Evolutionary conservation across 2,888 invertebrate genomes (phyloP), one percentile per base, ranked within the genome.

Genomic region (Chouioia cunea): DNA sequence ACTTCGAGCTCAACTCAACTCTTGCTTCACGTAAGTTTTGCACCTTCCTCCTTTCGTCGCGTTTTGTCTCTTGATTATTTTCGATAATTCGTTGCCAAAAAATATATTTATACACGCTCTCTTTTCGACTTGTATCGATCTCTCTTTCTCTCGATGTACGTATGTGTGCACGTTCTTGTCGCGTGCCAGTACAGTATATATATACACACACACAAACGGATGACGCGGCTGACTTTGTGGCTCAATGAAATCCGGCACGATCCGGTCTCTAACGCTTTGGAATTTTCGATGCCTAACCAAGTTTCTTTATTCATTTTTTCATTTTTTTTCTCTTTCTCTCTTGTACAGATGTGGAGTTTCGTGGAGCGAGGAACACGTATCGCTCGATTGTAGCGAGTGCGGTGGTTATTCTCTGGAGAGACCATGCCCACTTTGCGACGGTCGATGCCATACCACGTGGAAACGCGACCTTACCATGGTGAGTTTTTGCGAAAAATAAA

Each of bases 381-480:
- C 93, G 10, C 86, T 93, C 57, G 93, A 93, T 82, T 94, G 94
- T 84, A 88, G 89, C 59, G 94, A 94, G 83, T 94, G 94, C 82
- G 94, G 93, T 53, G 93, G 93, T 65, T 94, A 93, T 81, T 91
- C 92, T 67, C 87, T 93, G 80, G 88, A 90, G 78, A 88, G 94
- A 76, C 93, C 94, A 20, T 94, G 94, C 81, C 91, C 92, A 14
- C 87, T 90, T 16, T 94, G 94, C 83, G 91, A 92, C 72, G 93
- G 93, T 63, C 89, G 89, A 77, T 94, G 94, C 83, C 90, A 89
- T 73, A 88, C 89, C 63, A 85, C 88, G 60, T 94, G 93, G 93
- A 92, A 91, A 80, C 89, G 94, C 76, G 93, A 94, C 86, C 90
- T 93, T 76, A 91, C 91, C 77, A 90, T 91, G 91, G 93, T 93